phyloP scores from a whole-genome alignment of 1,140 invertebrate genomes.

The Sinonovacula constricta region DNA sequence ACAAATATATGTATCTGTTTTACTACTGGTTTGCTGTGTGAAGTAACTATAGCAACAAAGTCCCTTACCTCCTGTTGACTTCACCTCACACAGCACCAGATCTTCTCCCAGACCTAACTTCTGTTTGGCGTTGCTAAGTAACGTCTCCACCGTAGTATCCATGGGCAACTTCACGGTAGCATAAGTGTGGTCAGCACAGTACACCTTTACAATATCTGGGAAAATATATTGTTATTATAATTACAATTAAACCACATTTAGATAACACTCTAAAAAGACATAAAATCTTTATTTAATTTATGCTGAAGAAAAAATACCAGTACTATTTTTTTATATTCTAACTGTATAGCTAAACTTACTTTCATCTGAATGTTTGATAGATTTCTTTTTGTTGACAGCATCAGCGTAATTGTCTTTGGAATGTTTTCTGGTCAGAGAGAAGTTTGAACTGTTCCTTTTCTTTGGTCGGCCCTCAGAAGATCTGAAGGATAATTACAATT shows the following conservation, averaged over 20 bases:
- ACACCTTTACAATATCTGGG: constrained; percentile 90
- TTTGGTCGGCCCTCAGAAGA: constrained; percentile 50
- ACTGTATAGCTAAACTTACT: constrained; percentile 75
- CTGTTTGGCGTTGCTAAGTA: constrained; percentile 87
- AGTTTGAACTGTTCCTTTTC: constrained; percentile 57
- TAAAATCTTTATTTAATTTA: too few relatives aligned
- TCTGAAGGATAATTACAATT: too few relatives aligned
- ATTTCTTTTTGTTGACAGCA: constrained; percentile 56
- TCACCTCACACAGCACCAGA: constrained; percentile 89
- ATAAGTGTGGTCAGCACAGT: constrained; percentile 92
- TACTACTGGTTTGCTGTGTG: too few relatives aligned
- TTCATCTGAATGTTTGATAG: constrained; percentile 76
- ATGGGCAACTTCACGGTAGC: constrained; percentile 88
- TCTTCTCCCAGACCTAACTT: constrained; percentile 88
- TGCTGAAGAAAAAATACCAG: too few relatives aligned
- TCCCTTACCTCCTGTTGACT: constrained; percentile 83
- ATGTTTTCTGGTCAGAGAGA: constrained; percentile 58
- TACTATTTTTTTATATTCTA: too few relatives aligned
- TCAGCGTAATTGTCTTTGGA: constrained; percentile 56
- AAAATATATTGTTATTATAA: too few relatives aligned
- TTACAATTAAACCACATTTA: too few relatives aligned
- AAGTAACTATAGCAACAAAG: background rate
- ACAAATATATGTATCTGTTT: too few relatives aligned
- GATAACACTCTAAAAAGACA: too few relatives aligned
- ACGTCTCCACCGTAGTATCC: constrained; percentile 85